Evolutionary conservation across 1,140 invertebrate species (phyloP).

Genomic region (Polypedilum vanderplanki): DNA sequence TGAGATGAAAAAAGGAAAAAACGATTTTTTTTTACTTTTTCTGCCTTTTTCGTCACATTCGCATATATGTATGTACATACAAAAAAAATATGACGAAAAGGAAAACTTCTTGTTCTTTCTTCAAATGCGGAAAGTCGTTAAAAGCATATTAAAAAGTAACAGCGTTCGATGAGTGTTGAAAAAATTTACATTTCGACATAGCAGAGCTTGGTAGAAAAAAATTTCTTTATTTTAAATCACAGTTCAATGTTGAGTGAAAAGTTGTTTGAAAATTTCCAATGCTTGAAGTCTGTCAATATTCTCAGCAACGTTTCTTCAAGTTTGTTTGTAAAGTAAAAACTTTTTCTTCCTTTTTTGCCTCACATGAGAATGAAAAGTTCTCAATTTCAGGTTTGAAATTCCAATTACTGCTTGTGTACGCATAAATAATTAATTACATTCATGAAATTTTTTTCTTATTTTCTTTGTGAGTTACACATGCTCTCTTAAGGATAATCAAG

Average conservation of each 20-base stretch:
- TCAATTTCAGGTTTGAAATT: neutral
- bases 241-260: neutral
- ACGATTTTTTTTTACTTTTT: neutral
- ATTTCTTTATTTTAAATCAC: neutral
- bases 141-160: neutral
- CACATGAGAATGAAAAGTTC: neutral
- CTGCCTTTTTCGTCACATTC: neutral
- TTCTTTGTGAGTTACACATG: too few relatives aligned
- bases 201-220: neutral
- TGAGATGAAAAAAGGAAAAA: neutral
- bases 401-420: constrained; percentile 3
- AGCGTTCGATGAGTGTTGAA: too few relatives aligned
- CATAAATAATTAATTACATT: constrained; percentile 7
- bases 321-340: neutral
- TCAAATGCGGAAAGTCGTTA: neutral
- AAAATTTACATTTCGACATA: constrained; percentile 16
- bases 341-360: neutral
- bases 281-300: constrained; percentile 2
- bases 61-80: neutral
- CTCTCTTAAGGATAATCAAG: too few relatives aligned
- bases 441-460: too few relatives aligned
- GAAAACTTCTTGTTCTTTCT: neutral
- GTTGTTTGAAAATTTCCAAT: neutral
- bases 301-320: too few relatives aligned
- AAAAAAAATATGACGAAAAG: neutral